Evolutionary conservation across 2,888 invertebrate species (phyloP).

Genomic region (Pherbina coryleti): DNA sequence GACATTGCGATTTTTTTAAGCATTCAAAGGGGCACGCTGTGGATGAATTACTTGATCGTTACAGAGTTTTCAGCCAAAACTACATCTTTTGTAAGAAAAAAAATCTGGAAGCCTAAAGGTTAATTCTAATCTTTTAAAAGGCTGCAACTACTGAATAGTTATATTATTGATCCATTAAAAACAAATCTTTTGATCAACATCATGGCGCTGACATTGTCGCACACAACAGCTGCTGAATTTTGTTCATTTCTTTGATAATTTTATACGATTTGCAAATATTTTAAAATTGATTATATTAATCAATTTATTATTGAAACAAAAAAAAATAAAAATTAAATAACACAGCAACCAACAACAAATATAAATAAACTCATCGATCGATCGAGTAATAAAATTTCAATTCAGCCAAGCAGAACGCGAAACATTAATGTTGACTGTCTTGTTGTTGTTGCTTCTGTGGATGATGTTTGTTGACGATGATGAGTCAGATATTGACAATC

Average conservation of each 20-base stretch:
- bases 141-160: too few species aligned
- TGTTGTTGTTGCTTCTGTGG: conserved; percentile 2
- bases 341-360: not conserved
- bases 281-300: not conserved
- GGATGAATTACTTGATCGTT: too few species aligned
- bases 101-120: too few species aligned
- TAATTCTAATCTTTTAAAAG: too few species aligned
- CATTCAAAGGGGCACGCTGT: too few species aligned
- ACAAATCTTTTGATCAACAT: too few species aligned
- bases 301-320: not conserved
- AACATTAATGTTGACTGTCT: conserved; percentile 6
- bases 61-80: too few species aligned
- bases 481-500: conserved; percentile 40
- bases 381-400: conserved; percentile 11
- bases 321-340: too few species aligned
- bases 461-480: conserved; percentile 21
- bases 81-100: too few species aligned
- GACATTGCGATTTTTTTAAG: too few species aligned
- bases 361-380: conserved; percentile 19
- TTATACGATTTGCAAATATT: not conserved
- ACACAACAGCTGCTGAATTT: not conserved
- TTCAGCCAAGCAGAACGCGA: conserved; percentile 27
- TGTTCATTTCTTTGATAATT: not conserved
- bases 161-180: too few species aligned
- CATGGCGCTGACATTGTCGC: not conserved